A percentile compares a stretch with the other conserved stretches of the same genome.
phyloP scores from a whole-genome alignment of 2,797 vertebrate genomes.

The Rhincodon typus region DNA sequence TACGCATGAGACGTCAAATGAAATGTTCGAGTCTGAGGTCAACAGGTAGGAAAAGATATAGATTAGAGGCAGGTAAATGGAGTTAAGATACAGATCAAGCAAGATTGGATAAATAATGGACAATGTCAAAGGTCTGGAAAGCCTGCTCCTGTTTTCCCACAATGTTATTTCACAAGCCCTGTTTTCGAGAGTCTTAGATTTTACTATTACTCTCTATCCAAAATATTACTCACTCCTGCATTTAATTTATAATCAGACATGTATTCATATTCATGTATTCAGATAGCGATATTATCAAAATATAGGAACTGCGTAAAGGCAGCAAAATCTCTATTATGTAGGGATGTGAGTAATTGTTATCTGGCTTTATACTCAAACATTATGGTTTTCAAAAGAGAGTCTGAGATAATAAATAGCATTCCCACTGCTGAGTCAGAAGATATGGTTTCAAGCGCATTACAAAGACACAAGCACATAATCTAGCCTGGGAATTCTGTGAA shows the following conservation, averaged over 20 bases:
- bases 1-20: too few relatives aligned
- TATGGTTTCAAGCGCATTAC: not conserved
- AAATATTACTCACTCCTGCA: not conserved
- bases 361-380: not conserved
- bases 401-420: not conserved
- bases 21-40: too few relatives aligned
- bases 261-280: not conserved
- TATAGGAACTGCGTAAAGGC: not conserved
- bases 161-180: not conserved
- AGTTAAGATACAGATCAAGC: too few relatives aligned
- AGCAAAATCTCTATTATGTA: not conserved
- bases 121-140: not conserved
- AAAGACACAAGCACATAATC: not conserved
- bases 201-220: not conserved
- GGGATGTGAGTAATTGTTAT: not conserved
- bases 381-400: not conserved
- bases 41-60: too few relatives aligned
- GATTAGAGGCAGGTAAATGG: too few relatives aligned
- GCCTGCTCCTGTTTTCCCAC: not conserved
- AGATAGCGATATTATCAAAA: not conserved
- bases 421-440: not conserved
- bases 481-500: not conserved
- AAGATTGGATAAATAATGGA: not conserved
- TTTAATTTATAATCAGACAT: not conserved
- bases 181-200: not conserved